A percentile compares a stretch with the other conserved stretches of the same genome.
phyloP scores from a whole-genome alignment of 2,888 invertebrate species.

The Odontocolon sp. region DNA sequence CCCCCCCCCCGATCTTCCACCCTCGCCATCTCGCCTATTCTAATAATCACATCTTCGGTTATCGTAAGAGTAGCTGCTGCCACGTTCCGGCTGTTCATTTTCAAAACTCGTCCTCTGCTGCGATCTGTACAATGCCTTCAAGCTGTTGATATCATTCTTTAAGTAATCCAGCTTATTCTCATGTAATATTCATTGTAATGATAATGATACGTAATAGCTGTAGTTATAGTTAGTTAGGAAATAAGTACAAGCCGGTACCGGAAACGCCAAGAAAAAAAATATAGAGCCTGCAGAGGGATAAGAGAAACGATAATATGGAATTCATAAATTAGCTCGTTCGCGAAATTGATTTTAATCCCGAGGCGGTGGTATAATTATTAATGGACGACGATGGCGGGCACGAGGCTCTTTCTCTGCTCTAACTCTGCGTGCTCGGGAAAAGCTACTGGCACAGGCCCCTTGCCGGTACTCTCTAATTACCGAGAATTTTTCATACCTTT shows the following conservation, averaged over 20 bases:
- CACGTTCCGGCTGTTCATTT: conserved; percentile 49
- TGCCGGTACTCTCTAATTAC: conserved; percentile 70
- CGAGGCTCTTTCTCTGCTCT: conserved; percentile 34
- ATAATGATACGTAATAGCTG: conserved; percentile 28
- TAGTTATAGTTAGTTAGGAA: conserved; percentile 13
- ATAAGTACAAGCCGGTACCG: neutral
- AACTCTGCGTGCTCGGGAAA: conserved; percentile 5
- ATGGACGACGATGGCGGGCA: conserved; percentile 61
- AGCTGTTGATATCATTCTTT: conserved; percentile 35
- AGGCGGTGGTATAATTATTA: conserved; percentile 66
- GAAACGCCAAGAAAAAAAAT: neutral
- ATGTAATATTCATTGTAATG: conserved; percentile 31
- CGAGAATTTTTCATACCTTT: conserved; percentile 70
- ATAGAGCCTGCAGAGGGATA: conserved; percentile 35
- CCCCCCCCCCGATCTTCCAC: too few species aligned
- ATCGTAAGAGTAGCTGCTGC: conserved; percentile 32
- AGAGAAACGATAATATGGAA: conserved; percentile 54
- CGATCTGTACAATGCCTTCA: conserved; percentile 52
- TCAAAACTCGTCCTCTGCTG: conserved; percentile 36
- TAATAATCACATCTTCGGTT: conserved; percentile 52
- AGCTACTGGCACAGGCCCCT: conserved; percentile 14
- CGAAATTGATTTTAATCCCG: conserved; percentile 71
- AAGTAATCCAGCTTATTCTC: conserved; percentile 49
- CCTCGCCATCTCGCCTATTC: conserved; percentile 6
- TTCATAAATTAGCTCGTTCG: conserved; percentile 67